Evolutionary conservation across 2,888 invertebrate genomes (phyloP).

Genomic region (Drosophila bunnanda): DNA sequence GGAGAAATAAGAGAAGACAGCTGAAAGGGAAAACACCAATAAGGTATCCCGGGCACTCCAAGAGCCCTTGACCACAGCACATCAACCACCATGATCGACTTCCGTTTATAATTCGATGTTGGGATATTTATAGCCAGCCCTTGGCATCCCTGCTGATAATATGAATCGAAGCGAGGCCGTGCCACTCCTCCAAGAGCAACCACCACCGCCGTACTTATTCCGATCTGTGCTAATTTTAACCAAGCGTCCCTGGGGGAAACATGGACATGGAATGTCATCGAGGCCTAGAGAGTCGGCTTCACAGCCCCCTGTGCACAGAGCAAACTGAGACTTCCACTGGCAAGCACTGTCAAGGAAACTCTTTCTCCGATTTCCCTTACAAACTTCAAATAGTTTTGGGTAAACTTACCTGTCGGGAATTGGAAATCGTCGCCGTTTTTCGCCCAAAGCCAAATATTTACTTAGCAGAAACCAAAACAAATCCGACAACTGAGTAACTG

Average conservation of each 20-base stretch:
- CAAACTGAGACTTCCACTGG: not conserved
- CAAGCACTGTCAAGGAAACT: constrained; percentile 4
- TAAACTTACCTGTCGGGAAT: constrained; percentile 56
- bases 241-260: constrained; percentile 3
- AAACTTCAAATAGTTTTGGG: constrained; percentile 14
- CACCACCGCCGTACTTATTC: not conserved
- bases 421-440: constrained; percentile 51
- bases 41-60: not conserved
- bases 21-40: not conserved
- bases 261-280: not conserved
- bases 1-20: not conserved
- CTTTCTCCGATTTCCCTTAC: constrained; percentile 11
- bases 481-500: constrained; percentile 47
- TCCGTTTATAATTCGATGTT: constrained; percentile 4
- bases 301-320: not conserved
- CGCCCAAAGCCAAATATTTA: constrained; percentile 59
- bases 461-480: constrained; percentile 53
- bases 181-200: constrained; percentile 12
- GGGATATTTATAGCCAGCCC: constrained; percentile 6
- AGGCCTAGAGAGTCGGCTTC: not conserved
- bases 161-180: constrained; percentile 15
- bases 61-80: constrained; percentile 4
- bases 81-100: constrained; percentile 12
- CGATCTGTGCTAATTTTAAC: constrained; percentile 15
- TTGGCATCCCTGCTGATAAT: constrained; percentile 5